Evolutionary conservation across 2,797 vertebrate species (phyloP).

Genomic region (Mus minutoides): DNA sequence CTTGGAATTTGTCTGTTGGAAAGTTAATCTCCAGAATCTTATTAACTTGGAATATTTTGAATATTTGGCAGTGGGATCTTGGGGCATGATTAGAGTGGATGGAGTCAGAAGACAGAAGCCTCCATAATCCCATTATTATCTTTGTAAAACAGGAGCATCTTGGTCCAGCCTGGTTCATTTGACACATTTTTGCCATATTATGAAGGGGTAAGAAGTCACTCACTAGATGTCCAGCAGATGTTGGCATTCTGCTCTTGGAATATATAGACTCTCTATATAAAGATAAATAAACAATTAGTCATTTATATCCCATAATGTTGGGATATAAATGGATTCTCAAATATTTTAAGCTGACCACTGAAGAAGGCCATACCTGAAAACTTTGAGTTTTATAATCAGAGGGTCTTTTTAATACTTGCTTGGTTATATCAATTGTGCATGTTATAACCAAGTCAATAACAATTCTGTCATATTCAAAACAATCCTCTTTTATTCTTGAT

Average conservation of each 20-base stretch:
- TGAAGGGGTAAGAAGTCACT: background rate
- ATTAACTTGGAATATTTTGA: background rate
- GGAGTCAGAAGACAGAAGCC: background rate
- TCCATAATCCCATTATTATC: background rate
- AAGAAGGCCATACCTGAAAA: constrained; percentile 56
- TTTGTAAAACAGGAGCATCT: background rate
- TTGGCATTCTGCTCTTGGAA: background rate
- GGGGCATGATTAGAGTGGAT: background rate
- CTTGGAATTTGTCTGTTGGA: background rate
- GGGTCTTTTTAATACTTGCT: constrained; percentile 67
- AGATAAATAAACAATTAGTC: background rate
- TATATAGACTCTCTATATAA: background rate
- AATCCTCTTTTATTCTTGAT: constrained; percentile 55
- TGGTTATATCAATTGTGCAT: constrained; percentile 64
- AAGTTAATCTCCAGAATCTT: background rate
- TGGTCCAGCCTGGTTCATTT: background rate
- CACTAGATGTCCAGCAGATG: background rate
- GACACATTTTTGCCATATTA: background rate
- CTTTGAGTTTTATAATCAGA: constrained; percentile 75
- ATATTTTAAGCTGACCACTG: constrained; percentile 42
- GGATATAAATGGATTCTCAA: constrained; percentile 51
- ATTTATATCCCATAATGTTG: constrained; percentile 50
- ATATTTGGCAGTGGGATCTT: background rate
- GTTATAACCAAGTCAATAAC: constrained; percentile 66
- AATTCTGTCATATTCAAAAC: constrained; percentile 66